These are phyloP conservation scores for Passer domesticus DNA, from an alignment of 2,113 vertebrate genomes.

Conservation along the genomic window DNA sequence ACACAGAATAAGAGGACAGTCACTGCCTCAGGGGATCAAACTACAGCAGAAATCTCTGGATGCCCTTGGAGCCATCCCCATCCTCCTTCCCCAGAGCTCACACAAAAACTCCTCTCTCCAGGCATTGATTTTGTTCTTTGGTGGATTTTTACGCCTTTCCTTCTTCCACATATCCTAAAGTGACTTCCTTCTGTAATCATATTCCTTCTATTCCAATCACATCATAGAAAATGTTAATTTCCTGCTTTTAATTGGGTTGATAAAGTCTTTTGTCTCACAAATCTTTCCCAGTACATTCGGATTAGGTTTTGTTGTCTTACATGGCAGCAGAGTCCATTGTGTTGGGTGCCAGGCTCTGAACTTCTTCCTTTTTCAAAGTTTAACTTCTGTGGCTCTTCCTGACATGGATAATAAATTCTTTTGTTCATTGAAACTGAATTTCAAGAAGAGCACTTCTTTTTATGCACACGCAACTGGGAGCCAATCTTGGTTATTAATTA, in stretches of 20 bases:
- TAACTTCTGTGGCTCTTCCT: not conserved
- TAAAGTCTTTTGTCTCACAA: conserved; percentile 23
- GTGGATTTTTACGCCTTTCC: not conserved
- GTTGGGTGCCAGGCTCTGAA: not conserved
- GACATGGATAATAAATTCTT: not conserved
- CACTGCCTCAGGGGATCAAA: not conserved
- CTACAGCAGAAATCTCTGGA: not conserved
- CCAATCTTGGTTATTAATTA: not conserved
- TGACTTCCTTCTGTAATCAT: conserved; percentile 6
- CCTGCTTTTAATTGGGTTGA: conserved; percentile 40
- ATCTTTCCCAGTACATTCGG: not conserved
- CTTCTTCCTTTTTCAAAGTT: not conserved
- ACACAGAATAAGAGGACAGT: not conserved
- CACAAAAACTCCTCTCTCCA: not conserved
- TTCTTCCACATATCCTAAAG: not conserved
- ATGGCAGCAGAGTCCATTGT: not conserved
- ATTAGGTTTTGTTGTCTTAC: not conserved
- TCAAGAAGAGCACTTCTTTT: not conserved
- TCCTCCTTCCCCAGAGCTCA: not conserved
- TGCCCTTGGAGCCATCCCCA: not conserved
- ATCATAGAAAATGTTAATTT: conserved; percentile 21
- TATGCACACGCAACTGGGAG: not conserved
- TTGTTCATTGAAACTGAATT: not conserved
- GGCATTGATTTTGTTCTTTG: not conserved
- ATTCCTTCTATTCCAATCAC: not conserved